Conservation (phyloP, 2,113 vertebrate genomes). For the Laticauda laticaudata region DNA sequence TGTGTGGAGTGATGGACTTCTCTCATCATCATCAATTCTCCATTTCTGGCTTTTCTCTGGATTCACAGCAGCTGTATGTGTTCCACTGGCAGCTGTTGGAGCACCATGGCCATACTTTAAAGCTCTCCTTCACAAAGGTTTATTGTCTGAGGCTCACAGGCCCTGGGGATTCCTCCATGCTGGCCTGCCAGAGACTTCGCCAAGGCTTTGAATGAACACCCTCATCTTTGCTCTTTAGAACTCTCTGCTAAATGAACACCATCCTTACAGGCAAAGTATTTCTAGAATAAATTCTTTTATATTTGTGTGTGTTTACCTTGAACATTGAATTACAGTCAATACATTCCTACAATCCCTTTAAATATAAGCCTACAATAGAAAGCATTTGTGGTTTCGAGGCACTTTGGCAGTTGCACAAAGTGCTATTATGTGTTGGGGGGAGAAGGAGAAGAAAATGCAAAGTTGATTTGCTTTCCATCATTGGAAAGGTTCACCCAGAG, state of each 20-base stretch:
- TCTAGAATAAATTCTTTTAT: not conserved
- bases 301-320: not conserved
- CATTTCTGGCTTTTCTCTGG: slow-evolving; percentile 31
- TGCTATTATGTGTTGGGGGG: not conserved
- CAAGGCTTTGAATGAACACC: not conserved
- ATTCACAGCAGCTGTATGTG: slow-evolving; percentile 52
- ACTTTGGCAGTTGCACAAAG: not conserved
- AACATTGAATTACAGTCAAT: not conserved
- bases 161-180: slow-evolving; percentile 33
- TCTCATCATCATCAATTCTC: slow-evolving; percentile 59
- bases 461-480: not conserved
- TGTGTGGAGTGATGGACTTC: slow-evolving; percentile 46
- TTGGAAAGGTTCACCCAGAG: too few relatives aligned
- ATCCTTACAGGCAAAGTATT: not conserved
- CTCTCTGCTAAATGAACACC: not conserved
- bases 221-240: not conserved
- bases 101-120: slow-evolving; percentile 8
- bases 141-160: slow-evolving; percentile 46
- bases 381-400: not conserved
- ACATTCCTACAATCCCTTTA: not conserved
- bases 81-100: slow-evolving; percentile 29
- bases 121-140: slow-evolving; percentile 32
- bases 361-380: not conserved
- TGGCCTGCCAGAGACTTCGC: not conserved
- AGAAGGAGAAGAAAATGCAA: too few relatives aligned